These are phyloP conservation scores for Latheticus oryzae DNA, from an alignment of 2,888 invertebrate species.

Conservation along the genomic window DNA sequence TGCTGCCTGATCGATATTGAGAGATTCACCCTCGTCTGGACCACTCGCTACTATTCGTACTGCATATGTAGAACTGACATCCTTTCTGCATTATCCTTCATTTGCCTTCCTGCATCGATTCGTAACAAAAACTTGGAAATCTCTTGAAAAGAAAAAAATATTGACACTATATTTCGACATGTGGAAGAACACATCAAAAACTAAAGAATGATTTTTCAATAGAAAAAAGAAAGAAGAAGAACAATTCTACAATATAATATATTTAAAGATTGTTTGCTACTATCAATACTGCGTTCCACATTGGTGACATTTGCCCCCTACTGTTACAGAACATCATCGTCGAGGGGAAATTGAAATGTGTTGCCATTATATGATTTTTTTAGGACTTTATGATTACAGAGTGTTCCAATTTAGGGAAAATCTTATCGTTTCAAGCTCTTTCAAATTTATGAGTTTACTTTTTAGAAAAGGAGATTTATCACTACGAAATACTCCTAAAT, in stretches of 20 bases:
- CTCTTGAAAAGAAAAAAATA: too few relatives aligned
- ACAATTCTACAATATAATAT: slow-evolving; percentile 37
- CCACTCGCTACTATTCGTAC: slow-evolving; percentile 61
- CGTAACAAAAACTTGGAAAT: slow-evolving; percentile 11
- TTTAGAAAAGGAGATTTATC: slow-evolving; percentile 26
- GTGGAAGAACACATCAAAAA: too few relatives aligned
- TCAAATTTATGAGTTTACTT: slow-evolving; percentile 33
- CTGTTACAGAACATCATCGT: slow-evolving; percentile 40
- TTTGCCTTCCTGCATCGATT: slow-evolving; percentile 31
- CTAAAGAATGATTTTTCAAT: too few relatives aligned
- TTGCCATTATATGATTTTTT: slow-evolving; percentile 41
- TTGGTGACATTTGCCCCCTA: slow-evolving; percentile 48
- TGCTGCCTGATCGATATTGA: slow-evolving; percentile 65
- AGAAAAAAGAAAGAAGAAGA: not conserved
- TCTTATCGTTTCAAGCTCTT: slow-evolving; percentile 17
- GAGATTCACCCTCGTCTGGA: slow-evolving; percentile 64
- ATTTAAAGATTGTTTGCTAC: slow-evolving; percentile 42
- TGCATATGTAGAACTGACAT: slow-evolving; percentile 56
- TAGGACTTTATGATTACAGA: slow-evolving; percentile 38
- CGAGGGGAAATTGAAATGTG: slow-evolving; percentile 48
- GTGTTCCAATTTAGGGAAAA: slow-evolving; percentile 25
- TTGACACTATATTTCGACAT: too few relatives aligned
- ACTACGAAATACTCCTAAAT: slow-evolving; percentile 10
- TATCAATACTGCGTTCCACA: slow-evolving; percentile 37
- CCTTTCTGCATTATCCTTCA: slow-evolving; percentile 38